Evolutionary conservation across 2,113 vertebrate genomes (phyloP).

Genomic region (Chascanopsetta lugubris): DNA sequence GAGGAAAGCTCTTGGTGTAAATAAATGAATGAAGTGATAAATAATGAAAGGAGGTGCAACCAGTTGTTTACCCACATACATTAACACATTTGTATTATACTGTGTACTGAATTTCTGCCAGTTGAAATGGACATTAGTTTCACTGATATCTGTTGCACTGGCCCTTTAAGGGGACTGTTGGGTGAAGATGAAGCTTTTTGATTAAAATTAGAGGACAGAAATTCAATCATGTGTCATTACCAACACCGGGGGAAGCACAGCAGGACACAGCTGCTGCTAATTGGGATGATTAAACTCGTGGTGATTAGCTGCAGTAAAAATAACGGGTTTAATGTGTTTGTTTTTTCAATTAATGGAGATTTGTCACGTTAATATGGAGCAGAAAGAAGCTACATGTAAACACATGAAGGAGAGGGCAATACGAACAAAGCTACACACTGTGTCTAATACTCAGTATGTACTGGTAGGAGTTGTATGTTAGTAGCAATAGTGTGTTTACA

Average conservation of each 20-base stretch:
- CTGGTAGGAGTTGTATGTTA: too few species aligned
- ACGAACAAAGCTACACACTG: background rate
- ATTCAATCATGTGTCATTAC: background rate
- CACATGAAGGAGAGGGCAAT: background rate
- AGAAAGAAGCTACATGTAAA: background rate
- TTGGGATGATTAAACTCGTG: background rate
- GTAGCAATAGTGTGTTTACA: too few species aligned
- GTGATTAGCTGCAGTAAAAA: background rate
- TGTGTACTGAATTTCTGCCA: too few species aligned
- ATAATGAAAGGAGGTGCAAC: too few species aligned
- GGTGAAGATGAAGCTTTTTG: background rate
- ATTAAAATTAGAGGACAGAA: background rate
- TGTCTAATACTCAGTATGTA: conserved; percentile 1
- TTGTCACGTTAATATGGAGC: background rate
- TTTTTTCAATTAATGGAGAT: background rate
- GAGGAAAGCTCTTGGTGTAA: too few species aligned
- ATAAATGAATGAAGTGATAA: too few species aligned
- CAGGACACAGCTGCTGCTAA: background rate
- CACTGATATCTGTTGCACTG: too few species aligned
- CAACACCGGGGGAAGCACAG: background rate
- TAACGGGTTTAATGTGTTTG: background rate
- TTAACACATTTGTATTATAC: too few species aligned
- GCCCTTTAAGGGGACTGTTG: too few species aligned
- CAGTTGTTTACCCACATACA: too few species aligned
- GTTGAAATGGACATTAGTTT: too few species aligned